A percentile compares a stretch with the other conserved stretches of the same genome.
Evolutionary conservation across 1,140 invertebrate genomes (phyloP).

Genomic region (Eurosta solidaginis): DNA sequence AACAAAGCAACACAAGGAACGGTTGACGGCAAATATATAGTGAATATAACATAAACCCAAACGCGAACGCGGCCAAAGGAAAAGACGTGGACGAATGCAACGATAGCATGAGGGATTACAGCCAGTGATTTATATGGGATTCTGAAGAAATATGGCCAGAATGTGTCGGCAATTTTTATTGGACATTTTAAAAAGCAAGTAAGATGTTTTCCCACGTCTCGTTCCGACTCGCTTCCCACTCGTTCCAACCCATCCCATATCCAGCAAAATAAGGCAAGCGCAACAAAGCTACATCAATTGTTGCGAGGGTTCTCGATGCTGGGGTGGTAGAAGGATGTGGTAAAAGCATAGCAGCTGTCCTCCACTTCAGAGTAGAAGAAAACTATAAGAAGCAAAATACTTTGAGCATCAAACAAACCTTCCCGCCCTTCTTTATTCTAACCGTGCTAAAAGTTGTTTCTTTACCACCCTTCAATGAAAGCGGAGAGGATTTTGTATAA

Average conservation of each 20-base stretch:
- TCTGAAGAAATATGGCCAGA: slow-evolving; percentile 61
- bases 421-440: background rate
- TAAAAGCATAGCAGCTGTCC: background rate
- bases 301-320: background rate
- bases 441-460: background rate
- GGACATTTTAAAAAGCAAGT: slow-evolving; percentile 61
- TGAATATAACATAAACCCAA: background rate
- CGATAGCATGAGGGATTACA: slow-evolving; percentile 61
- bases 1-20: background rate
- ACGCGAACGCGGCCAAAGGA: background rate
- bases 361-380: background rate
- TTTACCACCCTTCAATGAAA: background rate
- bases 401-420: background rate
- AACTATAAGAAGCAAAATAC: background rate
- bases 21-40: background rate
- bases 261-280: background rate
- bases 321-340: slow-evolving; percentile 12
- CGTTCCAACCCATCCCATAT: background rate
- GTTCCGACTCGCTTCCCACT: background rate
- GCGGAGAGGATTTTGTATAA: slow-evolving; percentile 31
- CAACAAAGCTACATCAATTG: background rate
- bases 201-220: slow-evolving; percentile 53
- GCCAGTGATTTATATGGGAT: slow-evolving; percentile 60
- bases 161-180: slow-evolving; percentile 61
- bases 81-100: slow-evolving; percentile 43